These are phyloP conservation scores for Cyprinodon brontotheroides DNA, from an alignment of 2,113 vertebrate species.

Conservation along the genomic window DNA sequence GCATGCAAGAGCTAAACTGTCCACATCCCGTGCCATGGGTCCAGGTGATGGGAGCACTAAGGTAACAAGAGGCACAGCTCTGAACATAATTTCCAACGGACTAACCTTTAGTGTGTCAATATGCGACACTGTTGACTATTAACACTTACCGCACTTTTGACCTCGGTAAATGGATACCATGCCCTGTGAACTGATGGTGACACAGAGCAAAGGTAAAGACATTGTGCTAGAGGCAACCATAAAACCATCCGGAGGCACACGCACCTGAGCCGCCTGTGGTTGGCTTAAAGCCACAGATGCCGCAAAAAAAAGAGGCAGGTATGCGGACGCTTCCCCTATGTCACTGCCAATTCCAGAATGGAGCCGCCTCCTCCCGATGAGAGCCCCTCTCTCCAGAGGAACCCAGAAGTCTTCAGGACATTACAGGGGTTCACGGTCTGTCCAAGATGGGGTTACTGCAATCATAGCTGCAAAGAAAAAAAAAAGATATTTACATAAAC, in stretches of 20 bases:
- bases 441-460: slow-evolving; percentile 83
- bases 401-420: slow-evolving; percentile 76
- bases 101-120: neutral
- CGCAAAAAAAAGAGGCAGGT: slow-evolving; percentile 80
- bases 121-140: neutral
- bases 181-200: slow-evolving; percentile 58
- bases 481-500: neutral
- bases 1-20: slow-evolving; percentile 90
- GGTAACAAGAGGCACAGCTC: slow-evolving; percentile 8
- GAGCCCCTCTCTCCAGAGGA: slow-evolving; percentile 80
- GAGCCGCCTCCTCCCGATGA: slow-evolving; percentile 77
- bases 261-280: slow-evolving; percentile 74
- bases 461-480: slow-evolving; percentile 74
- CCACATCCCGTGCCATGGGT: slow-evolving; percentile 87
- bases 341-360: slow-evolving; percentile 78
- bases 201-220: slow-evolving; percentile 15
- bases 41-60: slow-evolving; percentile 77
- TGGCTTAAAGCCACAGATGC: slow-evolving; percentile 77
- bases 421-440: slow-evolving; percentile 77
- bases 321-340: slow-evolving; percentile 77
- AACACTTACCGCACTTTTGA: slow-evolving; percentile 70
- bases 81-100: neutral
- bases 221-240: neutral
- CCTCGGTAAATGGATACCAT: slow-evolving; percentile 25
- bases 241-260: neutral